These are phyloP conservation scores for Tetraneura akinire DNA, from an alignment of 1,140 invertebrate species.

Conservation along the genomic window DNA sequence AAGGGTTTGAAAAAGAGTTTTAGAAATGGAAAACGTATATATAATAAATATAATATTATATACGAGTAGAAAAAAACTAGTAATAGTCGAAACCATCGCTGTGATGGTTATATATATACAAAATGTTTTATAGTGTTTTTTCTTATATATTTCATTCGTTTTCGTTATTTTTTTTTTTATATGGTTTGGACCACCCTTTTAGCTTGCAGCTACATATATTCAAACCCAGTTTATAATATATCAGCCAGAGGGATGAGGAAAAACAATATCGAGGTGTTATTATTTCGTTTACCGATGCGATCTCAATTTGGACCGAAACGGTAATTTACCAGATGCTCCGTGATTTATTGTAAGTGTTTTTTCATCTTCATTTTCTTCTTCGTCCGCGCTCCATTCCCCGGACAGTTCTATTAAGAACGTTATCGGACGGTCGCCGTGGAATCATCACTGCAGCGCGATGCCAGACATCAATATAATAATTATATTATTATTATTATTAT, in stretches of 20 bases:
- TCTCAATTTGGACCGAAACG: constrained; percentile 24
- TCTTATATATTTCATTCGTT: not conserved
- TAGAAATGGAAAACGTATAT: too few relatives aligned
- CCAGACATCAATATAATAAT: too few relatives aligned
- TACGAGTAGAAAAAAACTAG: too few relatives aligned
- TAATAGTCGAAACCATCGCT: too few relatives aligned
- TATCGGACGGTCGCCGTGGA: not conserved
- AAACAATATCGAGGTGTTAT: constrained; percentile 35
- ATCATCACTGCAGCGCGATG: too few relatives aligned
- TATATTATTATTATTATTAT: constrained; percentile 12
- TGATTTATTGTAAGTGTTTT: constrained; percentile 40
- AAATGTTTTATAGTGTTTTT: too few relatives aligned
- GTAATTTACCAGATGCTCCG: constrained; percentile 41
- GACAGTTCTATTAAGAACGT: constrained; percentile 39
- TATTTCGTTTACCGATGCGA: not conserved
- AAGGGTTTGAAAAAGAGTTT: too few relatives aligned
- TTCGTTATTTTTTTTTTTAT: constrained; percentile 7
- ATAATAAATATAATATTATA: too few relatives aligned
- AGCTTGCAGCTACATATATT: not conserved
- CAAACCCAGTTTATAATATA: constrained; percentile 6
- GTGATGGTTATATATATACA: too few relatives aligned
- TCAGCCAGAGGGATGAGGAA: constrained; percentile 41
- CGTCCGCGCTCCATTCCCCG: not conserved
- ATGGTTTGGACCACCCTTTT: constrained; percentile 29
- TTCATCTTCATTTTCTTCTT: not conserved